phyloP scores from a whole-genome alignment of 1,140 invertebrate species.

The Atta cephalotes region DNA sequence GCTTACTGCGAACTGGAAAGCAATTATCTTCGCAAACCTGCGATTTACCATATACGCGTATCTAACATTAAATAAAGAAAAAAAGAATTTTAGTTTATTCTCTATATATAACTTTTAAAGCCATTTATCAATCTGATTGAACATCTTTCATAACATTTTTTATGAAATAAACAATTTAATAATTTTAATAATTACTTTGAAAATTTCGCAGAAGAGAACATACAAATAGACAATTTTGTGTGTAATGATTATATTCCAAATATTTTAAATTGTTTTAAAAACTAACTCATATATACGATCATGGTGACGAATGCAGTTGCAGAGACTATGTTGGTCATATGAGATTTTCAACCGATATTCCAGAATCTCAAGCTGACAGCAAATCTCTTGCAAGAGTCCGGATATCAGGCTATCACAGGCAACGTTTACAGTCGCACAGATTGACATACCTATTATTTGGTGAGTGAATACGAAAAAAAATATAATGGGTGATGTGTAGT shows the following conservation, averaged over 20 bases:
- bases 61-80: conserved; percentile 38
- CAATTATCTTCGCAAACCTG: conserved; percentile 61
- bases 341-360: conserved; percentile 50
- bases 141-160: background rate
- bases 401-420: conserved; percentile 60
- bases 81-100: background rate
- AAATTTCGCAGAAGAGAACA: background rate
- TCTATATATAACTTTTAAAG: background rate
- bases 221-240: background rate
- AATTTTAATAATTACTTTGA: background rate
- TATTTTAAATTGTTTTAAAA: background rate
- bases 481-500: background rate
- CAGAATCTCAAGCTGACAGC: conserved; percentile 64
- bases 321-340: background rate
- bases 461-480: conserved; percentile 55
- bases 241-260: background rate
- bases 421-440: conserved; percentile 28
- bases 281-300: conserved; percentile 45
- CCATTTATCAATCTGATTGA: background rate
- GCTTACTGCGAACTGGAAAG: conserved; percentile 68
- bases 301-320: conserved; percentile 13
- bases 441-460: conserved; percentile 38
- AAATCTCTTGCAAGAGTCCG: conserved; percentile 63
- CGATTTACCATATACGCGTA: conserved; percentile 46
- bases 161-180: background rate